A percentile compares a stretch with the other conserved stretches of the same genome.
Conservation (phyloP, 2,113 vertebrate species). For the Tetrao urogallus region DNA sequence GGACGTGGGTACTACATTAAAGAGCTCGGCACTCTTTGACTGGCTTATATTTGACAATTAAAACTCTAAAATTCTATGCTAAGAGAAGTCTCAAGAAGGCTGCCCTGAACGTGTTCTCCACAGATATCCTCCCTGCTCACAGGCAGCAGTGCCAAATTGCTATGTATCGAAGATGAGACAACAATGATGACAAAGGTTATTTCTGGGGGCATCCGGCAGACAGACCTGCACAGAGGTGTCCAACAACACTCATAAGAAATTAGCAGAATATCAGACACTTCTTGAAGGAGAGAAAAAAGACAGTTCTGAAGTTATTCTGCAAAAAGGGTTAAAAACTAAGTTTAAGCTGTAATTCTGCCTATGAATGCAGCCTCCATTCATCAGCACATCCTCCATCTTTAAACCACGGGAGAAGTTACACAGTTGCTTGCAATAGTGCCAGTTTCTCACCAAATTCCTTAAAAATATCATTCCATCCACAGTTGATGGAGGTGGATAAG, state of each 20-base stretch:
- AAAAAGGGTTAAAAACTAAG: background rate
- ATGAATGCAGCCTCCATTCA: background rate
- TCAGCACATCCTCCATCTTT: background rate
- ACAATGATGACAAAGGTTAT: background rate
- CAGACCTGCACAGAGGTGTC: background rate
- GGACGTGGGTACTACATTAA: background rate
- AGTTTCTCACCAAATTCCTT: background rate
- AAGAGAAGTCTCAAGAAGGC: background rate
- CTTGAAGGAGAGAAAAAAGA: background rate
- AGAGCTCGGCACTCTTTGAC: background rate
- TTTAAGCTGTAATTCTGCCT: background rate
- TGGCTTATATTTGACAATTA: background rate
- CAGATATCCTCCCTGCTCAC: accelerated
- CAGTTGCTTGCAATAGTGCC: background rate
- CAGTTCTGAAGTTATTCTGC: background rate
- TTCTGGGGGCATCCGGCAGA: background rate
- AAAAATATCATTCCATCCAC: background rate
- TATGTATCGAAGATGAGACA: background rate
- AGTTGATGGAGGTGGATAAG: background rate
- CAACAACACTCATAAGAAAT: background rate
- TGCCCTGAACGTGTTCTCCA: background rate
- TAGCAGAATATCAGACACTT: background rate
- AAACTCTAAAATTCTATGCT: accelerated
- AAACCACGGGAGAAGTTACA: background rate
- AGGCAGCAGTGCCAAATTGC: background rate